Evolutionary conservation across 2,113 vertebrate species (phyloP), one percentile per base, ranked within the genome.

Genomic region (Antigone vipio): DNA sequence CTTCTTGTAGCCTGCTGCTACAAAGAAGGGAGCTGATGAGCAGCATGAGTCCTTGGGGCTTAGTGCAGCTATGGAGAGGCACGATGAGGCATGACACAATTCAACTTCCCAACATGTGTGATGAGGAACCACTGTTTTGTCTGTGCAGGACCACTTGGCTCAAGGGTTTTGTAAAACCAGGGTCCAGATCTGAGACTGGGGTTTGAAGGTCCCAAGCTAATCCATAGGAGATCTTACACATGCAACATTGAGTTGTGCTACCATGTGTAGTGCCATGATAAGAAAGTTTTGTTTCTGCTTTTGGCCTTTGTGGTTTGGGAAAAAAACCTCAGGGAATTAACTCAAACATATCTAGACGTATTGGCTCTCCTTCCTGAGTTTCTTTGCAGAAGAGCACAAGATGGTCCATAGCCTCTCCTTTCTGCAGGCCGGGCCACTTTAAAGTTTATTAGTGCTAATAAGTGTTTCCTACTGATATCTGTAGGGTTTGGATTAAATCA

Each of bases 51-150:
- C 27, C 78, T 15, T 73, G 62, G 34, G 47, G 10, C 42, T 67
- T 4, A 3, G 11, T 53, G 22, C 7, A 71, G 47, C 67, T 45
- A 19, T 19, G 23, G 44, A 78, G 40, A 67, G 47, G 35, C 22
- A 19, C 4, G 47, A 71, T 0, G 5, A 62, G 35, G 16, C 7
- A 32, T 24, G 56, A 72, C 6, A 71, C 8, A 12, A 73, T 13
- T 69, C 77, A 77, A 32, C 10, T 68, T 84, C 42, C 32, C 0
- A 3, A 63, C 38, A 40, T 4, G 6, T 0, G 0, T 45, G 47
- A 18, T 62, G 55, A 50, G 8, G 23, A 92, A 26, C 27, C 11
- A 58, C 75, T 71, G 15, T 17, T 81, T 59, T 77, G 90, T 14
- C 34, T 63, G 16, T 47, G 56, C 30, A 52, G 73, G 74, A 59